These are phyloP conservation scores for Stegophylla sp. DNA, from an alignment of 2,888 invertebrate species.

Conservation along the genomic window DNA sequence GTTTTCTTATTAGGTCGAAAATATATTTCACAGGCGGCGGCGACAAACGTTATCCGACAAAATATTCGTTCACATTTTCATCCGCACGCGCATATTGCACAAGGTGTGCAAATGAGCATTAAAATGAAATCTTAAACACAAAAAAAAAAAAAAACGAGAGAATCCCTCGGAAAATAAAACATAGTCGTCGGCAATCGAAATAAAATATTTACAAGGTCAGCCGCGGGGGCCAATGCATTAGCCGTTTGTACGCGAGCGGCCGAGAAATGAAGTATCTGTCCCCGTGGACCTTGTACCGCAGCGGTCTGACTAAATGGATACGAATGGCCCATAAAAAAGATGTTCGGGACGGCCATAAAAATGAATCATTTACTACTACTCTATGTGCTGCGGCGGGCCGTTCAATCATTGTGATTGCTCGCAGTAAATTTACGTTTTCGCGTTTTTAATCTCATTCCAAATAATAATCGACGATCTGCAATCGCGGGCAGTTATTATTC, in stretches of 20 bases:
- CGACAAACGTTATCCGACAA: no score
- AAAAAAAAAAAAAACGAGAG: conserved; percentile 32
- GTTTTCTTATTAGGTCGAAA: no score
- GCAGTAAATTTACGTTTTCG: conserved; percentile 55
- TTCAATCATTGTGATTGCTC: conserved; percentile 58
- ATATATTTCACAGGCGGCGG: no score
- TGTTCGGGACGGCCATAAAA: conserved; percentile 55
- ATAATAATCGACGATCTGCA: no score
- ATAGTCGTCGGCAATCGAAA: conserved; percentile 47
- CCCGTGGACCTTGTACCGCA: conserved; percentile 53
- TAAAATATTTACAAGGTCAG: conserved; percentile 59
- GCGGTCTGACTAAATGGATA: conserved; percentile 59
- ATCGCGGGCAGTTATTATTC: background rate
- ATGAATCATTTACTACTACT: conserved; percentile 59
- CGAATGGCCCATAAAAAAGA: conserved; percentile 59
- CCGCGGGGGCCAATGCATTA: conserved; percentile 44
- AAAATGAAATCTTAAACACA: conserved; percentile 33
- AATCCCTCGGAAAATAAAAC: conserved; percentile 40
- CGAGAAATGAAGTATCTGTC: conserved; percentile 59
- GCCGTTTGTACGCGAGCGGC: conserved; percentile 32
- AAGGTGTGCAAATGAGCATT: background rate
- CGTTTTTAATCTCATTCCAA: conserved; percentile 52
- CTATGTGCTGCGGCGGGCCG: conserved; percentile 21
- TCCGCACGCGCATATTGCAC: background rate
- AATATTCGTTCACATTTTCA: no score